Evolutionary conservation across 2,888 invertebrate genomes (phyloP), one percentile per base, ranked within the genome.

Genomic region (Biston betularia): DNA sequence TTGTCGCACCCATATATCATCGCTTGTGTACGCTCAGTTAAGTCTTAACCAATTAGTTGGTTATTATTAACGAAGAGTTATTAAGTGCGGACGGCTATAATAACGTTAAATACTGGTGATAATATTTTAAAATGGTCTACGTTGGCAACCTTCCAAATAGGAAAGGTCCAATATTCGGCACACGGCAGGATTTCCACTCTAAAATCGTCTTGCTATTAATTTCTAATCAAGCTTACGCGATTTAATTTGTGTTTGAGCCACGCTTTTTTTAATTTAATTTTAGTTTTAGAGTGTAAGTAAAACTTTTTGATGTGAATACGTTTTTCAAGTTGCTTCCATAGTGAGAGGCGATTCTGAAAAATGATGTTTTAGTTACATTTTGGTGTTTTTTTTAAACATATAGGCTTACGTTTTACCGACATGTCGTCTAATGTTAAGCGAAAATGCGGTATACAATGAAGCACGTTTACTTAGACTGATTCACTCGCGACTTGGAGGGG

Each of bases 41-140:
- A 57, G 9, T 62, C 61, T 46, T 46, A 40, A 15, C 66, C 64
- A 70, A 70, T 70, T 64, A 70, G 42, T 49, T 50, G 50, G 33
- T 62, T 61, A 70, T 64, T 60, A 66, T 67, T 46, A 58, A 64
- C 59, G 10, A 56, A 24, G 54, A 64, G 56, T 56, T 62, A 69
- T 63, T 54, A 62, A 60, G 46, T 56, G 65, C 48, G 49, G 59
- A 65, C 64, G 54, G 64, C 38, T 65, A 48, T 65, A 67, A 65
- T 67, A 63, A 38, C 59, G 49, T 70, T 61, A 64, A 64, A 55
- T 65, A 64, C 58, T 14, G 46, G 65, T 53, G 53, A 63, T 67
- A 54, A 65, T 67, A 62, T 59, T 67, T 70, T 67, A 65, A 67
- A 67, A 67, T 56, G 65, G 62, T 59, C 42, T 6, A 46, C 38